Percentiles rank a stretch among this genome's conserved stretches.
Evolutionary conservation across 2,797 vertebrate genomes (phyloP).

Genomic region (Cyclopterus lumpus): DNA sequence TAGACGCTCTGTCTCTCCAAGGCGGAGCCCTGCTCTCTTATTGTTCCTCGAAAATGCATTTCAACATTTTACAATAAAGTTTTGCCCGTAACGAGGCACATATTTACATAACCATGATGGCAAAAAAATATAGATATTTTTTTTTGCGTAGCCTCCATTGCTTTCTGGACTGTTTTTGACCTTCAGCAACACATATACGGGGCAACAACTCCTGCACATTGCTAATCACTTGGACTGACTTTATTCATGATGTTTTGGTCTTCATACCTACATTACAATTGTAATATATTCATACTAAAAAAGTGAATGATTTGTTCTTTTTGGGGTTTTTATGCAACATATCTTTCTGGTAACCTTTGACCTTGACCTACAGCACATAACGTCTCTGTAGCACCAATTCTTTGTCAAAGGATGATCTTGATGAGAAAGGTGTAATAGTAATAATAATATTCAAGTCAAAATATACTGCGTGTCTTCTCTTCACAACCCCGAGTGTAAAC

Average conservation of each 20-base stretch:
- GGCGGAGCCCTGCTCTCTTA: conserved; percentile 6
- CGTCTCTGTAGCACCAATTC: background rate
- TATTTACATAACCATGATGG: background rate
- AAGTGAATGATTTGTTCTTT: no score
- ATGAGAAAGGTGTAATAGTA: background rate
- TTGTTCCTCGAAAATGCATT: background rate
- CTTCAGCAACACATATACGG: background rate
- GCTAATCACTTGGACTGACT: background rate
- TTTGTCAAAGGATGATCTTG: background rate
- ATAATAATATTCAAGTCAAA: background rate
- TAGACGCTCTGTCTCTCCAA: conserved; percentile 5
- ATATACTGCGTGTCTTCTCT: no score
- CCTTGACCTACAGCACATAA: background rate
- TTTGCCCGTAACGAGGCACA: background rate
- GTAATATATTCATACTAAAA: background rate
- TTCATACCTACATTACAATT: background rate
- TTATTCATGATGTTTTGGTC: background rate
- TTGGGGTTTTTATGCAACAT: no score
- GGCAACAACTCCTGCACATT: background rate
- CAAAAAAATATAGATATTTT: conserved; percentile 9
- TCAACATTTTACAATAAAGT: background rate
- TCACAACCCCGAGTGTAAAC: no score
- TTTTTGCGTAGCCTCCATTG: background rate
- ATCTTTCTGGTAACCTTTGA: background rate
- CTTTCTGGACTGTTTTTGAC: background rate